Conservation (phyloP, 1,140 invertebrate species). For the Hycleus phaleratus region DNA sequence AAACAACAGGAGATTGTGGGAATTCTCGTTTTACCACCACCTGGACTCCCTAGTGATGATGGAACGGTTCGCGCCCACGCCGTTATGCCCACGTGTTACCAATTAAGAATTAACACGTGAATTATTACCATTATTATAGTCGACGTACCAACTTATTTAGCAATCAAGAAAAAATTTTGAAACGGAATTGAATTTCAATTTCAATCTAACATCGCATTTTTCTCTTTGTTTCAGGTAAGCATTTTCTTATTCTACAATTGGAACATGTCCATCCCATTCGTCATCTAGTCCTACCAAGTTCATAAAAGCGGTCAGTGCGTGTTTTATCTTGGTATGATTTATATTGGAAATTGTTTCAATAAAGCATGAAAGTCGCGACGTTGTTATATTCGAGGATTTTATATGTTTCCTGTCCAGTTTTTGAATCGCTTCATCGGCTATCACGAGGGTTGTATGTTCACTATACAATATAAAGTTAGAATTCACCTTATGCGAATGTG, state of each 20-base stretch:
- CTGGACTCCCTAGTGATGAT: slow-evolving; percentile 14
- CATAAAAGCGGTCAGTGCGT: slow-evolving; percentile 13
- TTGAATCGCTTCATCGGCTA: not conserved
- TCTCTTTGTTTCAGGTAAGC: slow-evolving; percentile 12
- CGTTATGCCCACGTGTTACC: slow-evolving; percentile 14
- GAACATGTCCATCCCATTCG: not conserved
- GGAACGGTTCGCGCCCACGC: slow-evolving; percentile 9
- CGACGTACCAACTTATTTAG: no score
- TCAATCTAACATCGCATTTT: no score
- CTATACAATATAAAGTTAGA: not conserved
- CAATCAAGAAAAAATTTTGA: no score
- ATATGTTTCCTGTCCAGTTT: slow-evolving; percentile 1
- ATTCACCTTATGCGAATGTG: not conserved
- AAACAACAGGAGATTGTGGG: slow-evolving; percentile 11
- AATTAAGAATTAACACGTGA: slow-evolving; percentile 16
- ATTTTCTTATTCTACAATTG: not conserved
- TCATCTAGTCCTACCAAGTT: not conserved
- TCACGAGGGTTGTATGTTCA: slow-evolving; percentile 24
- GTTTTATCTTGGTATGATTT: slow-evolving; percentile 22
- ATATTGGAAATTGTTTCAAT: slow-evolving; percentile 26
- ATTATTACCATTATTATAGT: slow-evolving; percentile 7
- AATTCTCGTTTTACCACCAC: slow-evolving; percentile 8
- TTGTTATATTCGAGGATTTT: not conserved
- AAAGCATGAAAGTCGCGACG: slow-evolving; percentile 19
- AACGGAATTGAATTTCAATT: no score